These are phyloP conservation scores for Gephyroberyx darwinii DNA, from an alignment of 2,797 vertebrate genomes.

Conservation along the genomic window DNA sequence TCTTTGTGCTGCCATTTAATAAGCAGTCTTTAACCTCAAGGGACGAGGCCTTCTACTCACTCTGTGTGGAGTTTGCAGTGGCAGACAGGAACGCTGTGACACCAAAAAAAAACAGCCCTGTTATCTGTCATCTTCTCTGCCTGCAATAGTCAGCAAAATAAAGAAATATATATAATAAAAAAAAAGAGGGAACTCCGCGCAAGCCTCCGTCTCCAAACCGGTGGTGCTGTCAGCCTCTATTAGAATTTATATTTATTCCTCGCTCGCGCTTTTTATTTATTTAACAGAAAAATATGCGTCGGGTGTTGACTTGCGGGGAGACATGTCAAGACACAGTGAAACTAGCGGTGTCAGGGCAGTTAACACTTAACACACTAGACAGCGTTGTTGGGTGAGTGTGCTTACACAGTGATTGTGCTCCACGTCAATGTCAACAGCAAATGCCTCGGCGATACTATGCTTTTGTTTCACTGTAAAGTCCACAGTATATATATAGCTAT, in stretches of 20 bases:
- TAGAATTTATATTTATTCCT: slow-evolving; percentile 69
- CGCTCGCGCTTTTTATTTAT: slow-evolving; percentile 76
- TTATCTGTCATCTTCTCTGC: slow-evolving; percentile 50
- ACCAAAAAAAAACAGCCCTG: slow-evolving; percentile 56
- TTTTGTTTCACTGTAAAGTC: slow-evolving; percentile 13
- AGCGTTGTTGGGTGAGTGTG: slow-evolving; percentile 50
- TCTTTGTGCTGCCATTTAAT: slow-evolving; percentile 78
- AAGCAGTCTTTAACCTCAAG: slow-evolving; percentile 66
- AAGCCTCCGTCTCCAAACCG: slow-evolving; percentile 61
- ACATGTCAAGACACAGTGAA: slow-evolving; percentile 65
- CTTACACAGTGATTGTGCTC: slow-evolving; percentile 62
- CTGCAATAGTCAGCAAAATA: slow-evolving; percentile 73
- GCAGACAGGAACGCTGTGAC: slow-evolving; percentile 64
- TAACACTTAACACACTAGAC: slow-evolving; percentile 71
- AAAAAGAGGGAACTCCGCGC: slow-evolving; percentile 35
- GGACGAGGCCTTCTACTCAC: slow-evolving; percentile 54
- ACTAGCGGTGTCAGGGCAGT: slow-evolving; percentile 71
- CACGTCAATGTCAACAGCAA: slow-evolving; percentile 62
- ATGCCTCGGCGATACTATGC: not conserved
- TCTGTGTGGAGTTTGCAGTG: slow-evolving; percentile 42
- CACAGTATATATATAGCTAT: slow-evolving; percentile 6
- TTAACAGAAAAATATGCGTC: slow-evolving; percentile 71
- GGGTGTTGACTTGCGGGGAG: slow-evolving; percentile 65
- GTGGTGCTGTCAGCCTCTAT: slow-evolving; percentile 75
- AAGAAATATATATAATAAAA: slow-evolving; percentile 28